Conservation (phyloP, 2,888 invertebrate species). For the Plagiodera versicolora region DNA sequence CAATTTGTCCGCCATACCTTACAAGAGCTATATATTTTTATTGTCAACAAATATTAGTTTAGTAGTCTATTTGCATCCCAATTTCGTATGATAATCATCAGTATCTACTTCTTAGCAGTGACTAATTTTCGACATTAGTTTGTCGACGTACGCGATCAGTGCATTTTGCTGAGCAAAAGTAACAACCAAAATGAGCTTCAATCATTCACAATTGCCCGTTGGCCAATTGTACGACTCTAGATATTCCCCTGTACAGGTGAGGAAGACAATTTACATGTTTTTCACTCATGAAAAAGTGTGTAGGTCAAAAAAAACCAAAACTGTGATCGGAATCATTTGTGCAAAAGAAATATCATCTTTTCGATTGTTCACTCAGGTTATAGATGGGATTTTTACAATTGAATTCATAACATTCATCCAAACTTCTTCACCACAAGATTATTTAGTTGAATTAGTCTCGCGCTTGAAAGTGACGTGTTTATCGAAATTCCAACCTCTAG, state of each 20-base stretch:
- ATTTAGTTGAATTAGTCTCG: no score
- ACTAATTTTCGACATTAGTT: constrained; percentile 12
- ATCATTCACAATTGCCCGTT: constrained; percentile 31
- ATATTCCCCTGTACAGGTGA: constrained; percentile 44
- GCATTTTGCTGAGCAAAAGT: neutral
- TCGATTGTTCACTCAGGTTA: no score
- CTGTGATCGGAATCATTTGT: no score
- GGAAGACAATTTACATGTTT: neutral
- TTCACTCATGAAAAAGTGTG: neutral
- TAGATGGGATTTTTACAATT: no score
- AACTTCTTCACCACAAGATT: no score
- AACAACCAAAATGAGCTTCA: constrained; percentile 17
- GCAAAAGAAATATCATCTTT: no score
- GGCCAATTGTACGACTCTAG: constrained; percentile 43
- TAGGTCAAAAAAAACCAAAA: neutral
- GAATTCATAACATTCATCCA: no score
- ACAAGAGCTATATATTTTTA: constrained; percentile 25
- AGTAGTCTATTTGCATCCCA: constrained; percentile 30
- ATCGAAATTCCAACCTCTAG: no score
- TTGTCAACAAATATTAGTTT: constrained; percentile 34
- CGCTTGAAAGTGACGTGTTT: no score
- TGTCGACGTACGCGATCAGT: constrained; percentile 1
- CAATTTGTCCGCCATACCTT: constrained; percentile 16
- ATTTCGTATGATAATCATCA: constrained; percentile 23
- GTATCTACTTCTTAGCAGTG: constrained; percentile 6